Percentiles rank a stretch among this genome's conserved stretches.
phyloP scores from a whole-genome alignment of 2,888 invertebrate genomes.

The Dasypolia templi region DNA sequence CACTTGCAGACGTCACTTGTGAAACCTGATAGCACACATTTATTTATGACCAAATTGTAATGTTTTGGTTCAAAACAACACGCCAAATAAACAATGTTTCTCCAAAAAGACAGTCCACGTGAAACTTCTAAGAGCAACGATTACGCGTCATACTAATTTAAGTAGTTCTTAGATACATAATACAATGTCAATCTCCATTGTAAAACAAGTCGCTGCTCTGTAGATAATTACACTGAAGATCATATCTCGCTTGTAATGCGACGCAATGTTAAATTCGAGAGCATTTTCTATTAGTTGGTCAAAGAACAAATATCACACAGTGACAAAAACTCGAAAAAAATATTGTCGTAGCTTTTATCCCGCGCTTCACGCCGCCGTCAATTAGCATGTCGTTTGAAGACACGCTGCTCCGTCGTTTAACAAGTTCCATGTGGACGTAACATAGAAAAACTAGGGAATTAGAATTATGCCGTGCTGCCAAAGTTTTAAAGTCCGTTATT shows the following conservation, averaged over 20 bases:
- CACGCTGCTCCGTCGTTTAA: slow-evolving; percentile 78
- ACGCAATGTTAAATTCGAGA: slow-evolving; percentile 55
- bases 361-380: slow-evolving; percentile 84
- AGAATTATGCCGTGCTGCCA: slow-evolving; percentile 71
- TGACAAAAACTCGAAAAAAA: slow-evolving; percentile 76
- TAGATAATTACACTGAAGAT: slow-evolving; percentile 44
- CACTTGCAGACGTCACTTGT: slow-evolving; percentile 50
- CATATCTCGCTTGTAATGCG: slow-evolving; percentile 49
- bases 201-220: slow-evolving; percentile 41
- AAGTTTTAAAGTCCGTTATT: slow-evolving; percentile 79
- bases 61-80: slow-evolving; percentile 5
- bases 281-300: slow-evolving; percentile 59
- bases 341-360: slow-evolving; percentile 76
- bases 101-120: background rate
- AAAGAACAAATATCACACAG: slow-evolving; percentile 67
- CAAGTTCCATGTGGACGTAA: slow-evolving; percentile 73
- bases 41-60: slow-evolving; percentile 34
- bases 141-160: slow-evolving; percentile 32
- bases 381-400: slow-evolving; percentile 90
- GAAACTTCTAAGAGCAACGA: slow-evolving; percentile 18
- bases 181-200: slow-evolving; percentile 48
- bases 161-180: slow-evolving; percentile 49
- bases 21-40: slow-evolving; percentile 41
- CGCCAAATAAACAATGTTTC: background rate
- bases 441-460: slow-evolving; percentile 56